Conservation (phyloP, 1,140 invertebrate genomes). For the Aphelinus atriplicis region DNA sequence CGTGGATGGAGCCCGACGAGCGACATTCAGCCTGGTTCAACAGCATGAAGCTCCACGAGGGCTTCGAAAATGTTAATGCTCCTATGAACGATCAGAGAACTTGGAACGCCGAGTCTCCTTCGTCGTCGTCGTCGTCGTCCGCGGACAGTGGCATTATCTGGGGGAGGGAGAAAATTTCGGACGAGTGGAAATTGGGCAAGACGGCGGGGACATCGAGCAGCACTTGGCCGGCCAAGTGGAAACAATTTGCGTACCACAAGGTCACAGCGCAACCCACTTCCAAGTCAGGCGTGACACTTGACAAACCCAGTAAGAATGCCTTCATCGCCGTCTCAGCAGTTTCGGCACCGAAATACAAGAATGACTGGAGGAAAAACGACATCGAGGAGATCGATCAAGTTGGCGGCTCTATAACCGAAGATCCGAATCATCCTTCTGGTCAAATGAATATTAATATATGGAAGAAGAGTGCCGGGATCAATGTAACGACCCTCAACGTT, state of each 20-base stretch:
- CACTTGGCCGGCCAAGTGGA: constrained; percentile 51
- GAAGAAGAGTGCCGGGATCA: constrained; percentile 49
- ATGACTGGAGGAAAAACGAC: constrained; percentile 59
- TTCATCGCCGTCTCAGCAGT: constrained; percentile 60
- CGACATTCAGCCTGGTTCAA: constrained; percentile 38
- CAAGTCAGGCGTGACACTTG: constrained; percentile 47
- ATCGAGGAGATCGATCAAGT: constrained; percentile 44
- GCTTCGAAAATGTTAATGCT: constrained; percentile 22
- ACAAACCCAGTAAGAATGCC: constrained; percentile 54
- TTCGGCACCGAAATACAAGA: constrained; percentile 52
- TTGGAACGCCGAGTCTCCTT: not conserved
- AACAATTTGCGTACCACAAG: constrained; percentile 60
- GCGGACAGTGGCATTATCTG: constrained; percentile 41
- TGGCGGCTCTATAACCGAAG: constrained; percentile 13
- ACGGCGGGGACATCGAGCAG: constrained; percentile 40
- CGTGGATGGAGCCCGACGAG: not conserved
- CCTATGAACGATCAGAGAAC: constrained; percentile 26
- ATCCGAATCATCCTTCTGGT: constrained; percentile 47
- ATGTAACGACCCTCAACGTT: constrained; percentile 20
- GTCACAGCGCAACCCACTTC: constrained; percentile 53
- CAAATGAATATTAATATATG: constrained; percentile 46
- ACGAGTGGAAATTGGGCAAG: constrained; percentile 50
- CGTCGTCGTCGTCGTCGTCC: constrained; percentile 1
- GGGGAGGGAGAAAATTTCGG: constrained; percentile 47
- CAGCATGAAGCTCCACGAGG: constrained; percentile 39